These are phyloP conservation scores for Glaucomys volans DNA, from an alignment of 2,113 vertebrate genomes.

Conservation along the genomic window DNA sequence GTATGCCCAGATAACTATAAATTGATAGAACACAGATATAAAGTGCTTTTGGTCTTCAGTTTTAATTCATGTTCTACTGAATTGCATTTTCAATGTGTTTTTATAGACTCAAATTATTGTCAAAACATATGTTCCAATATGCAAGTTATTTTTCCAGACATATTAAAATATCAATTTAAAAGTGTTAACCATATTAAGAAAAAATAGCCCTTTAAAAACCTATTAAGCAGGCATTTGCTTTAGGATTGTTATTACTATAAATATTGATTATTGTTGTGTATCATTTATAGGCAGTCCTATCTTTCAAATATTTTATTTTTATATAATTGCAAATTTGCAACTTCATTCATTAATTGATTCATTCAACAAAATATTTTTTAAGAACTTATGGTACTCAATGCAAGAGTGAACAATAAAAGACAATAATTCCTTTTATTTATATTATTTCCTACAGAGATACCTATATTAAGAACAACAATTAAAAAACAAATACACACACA, in stretches of 20 bases:
- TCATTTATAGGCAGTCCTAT: neutral
- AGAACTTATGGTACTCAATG: neutral
- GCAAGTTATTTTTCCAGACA: neutral
- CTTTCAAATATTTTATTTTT: slow-evolving; percentile 47
- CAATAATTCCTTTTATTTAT: neutral
- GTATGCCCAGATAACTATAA: neutral
- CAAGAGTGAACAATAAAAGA: neutral
- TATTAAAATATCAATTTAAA: neutral
- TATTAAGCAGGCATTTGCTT: neutral
- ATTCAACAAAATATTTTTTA: neutral
- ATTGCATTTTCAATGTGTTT: neutral
- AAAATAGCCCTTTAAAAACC: neutral
- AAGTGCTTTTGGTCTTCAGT: neutral
- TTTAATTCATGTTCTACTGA: neutral
- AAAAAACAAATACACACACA: neutral
- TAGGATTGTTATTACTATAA: neutral
- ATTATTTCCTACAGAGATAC: neutral
- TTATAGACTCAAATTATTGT: neutral
- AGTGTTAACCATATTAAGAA: neutral
- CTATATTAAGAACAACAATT: neutral
- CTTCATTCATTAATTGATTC: neutral
- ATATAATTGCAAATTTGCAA: neutral
- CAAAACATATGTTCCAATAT: neutral
- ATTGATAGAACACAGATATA: neutral
- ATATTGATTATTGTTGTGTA: neutral